These are phyloP conservation scores for Laodelphax striatellus DNA, from an alignment of 1,140 invertebrate genomes.

Conservation along the genomic window DNA sequence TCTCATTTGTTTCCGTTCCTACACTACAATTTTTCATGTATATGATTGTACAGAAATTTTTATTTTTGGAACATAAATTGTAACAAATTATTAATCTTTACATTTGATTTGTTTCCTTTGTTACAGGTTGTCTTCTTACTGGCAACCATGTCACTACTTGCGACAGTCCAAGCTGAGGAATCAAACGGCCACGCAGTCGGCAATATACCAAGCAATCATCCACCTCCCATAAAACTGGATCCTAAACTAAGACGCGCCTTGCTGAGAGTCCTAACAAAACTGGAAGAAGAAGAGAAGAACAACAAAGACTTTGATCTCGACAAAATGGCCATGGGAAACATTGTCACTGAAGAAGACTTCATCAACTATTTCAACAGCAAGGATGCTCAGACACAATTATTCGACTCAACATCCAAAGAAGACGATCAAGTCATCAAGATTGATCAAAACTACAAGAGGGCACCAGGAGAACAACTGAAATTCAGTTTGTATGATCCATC, in stretches of 20 bases:
- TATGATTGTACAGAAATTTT: no score
- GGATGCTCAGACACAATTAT: not conserved
- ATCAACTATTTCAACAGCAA: slow-evolving; percentile 8
- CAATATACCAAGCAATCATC: slow-evolving; percentile 13
- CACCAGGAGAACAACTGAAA: not conserved
- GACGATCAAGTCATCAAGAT: not conserved
- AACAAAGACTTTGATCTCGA: not conserved
- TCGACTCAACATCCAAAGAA: not conserved
- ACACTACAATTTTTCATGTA: no score
- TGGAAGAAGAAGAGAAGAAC: slow-evolving; percentile 36
- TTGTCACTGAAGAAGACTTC: slow-evolving; percentile 8
- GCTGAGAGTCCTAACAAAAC: slow-evolving; percentile 52
- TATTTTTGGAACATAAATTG: no score
- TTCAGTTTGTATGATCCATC: not conserved
- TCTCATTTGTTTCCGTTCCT: no score
- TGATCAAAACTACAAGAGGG: not conserved
- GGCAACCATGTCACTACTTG: not conserved
- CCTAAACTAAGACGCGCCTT: slow-evolving; percentile 54
- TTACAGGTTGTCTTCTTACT: not conserved
- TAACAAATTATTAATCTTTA: no score
- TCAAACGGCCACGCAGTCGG: slow-evolving; percentile 9
- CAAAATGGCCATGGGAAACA: slow-evolving; percentile 1
- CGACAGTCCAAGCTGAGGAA: not conserved
- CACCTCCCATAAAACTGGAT: slow-evolving; percentile 45
- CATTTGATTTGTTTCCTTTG: not conserved